Conservation (phyloP, 2,113 vertebrate species). For the Macaca fascicularis region T2T-MFA8v1.1 NC_088380.1:179892001-179892500, state of each 20-base stretch:
- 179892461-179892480: too few species aligned
- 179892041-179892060: too few species aligned
- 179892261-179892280: not conserved
- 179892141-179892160: constrained; percentile 44
- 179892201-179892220: not conserved
- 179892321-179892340: not conserved
- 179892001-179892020: too few species aligned
- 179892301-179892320: not conserved
- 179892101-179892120: not conserved
- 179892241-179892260: not conserved
- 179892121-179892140: constrained; percentile 29
- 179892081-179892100: constrained; percentile 5
- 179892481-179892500: too few species aligned
- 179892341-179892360: not conserved
- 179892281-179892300: not conserved
- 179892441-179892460: not conserved
- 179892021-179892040: too few species aligned
- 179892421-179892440: not conserved
- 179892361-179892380: not conserved
- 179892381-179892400: not conserved
- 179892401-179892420: not conserved
- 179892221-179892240: not conserved
- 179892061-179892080: constrained; percentile 32
- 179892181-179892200: not conserved
- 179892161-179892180: constrained; percentile 35